Conservation (phyloP, 2,888 invertebrate species). For the Hylaea fasciaria region DNA sequence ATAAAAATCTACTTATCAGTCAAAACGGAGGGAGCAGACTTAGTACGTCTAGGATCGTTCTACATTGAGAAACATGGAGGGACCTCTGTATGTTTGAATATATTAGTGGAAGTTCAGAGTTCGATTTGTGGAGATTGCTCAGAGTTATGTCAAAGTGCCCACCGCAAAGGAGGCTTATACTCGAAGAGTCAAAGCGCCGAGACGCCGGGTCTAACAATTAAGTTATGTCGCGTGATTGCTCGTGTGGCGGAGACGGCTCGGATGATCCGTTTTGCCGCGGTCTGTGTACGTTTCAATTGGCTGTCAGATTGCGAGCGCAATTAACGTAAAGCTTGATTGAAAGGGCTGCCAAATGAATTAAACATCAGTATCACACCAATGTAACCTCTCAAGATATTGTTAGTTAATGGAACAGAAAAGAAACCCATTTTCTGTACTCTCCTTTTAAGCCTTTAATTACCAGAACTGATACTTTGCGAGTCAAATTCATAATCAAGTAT, state of each 20-base stretch:
- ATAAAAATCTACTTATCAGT: constrained; percentile 28
- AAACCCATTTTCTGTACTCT: no score
- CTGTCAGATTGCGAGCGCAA: constrained; percentile 15
- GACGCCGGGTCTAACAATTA: not conserved
- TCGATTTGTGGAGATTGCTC: constrained; percentile 4
- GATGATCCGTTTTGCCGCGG: constrained; percentile 13
- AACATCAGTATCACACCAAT: not conserved
- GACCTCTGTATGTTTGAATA: constrained; percentile 11
- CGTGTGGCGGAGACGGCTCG: not conserved
- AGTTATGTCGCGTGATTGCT: constrained; percentile 1
- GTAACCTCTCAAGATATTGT: no score
- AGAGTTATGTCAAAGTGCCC: constrained; percentile 14
- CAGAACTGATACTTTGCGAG: no score
- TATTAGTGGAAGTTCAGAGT: not conserved
- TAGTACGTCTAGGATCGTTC: constrained; percentile 3
- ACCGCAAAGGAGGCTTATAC: not conserved
- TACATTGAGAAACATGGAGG: constrained; percentile 23
- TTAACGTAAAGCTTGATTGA: constrained; percentile 7
- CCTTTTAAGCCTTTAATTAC: no score
- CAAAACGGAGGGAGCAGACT: constrained; percentile 19
- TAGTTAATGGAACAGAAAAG: no score
- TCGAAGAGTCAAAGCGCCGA: no score
- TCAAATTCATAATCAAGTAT: no score
- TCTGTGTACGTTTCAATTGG: constrained; percentile 9
- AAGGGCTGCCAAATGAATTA: not conserved